Evolutionary conservation across 1,140 invertebrate genomes (phyloP), one percentile per base, ranked within the genome.

Genomic region (Lepidotrigona ventralis): DNA sequence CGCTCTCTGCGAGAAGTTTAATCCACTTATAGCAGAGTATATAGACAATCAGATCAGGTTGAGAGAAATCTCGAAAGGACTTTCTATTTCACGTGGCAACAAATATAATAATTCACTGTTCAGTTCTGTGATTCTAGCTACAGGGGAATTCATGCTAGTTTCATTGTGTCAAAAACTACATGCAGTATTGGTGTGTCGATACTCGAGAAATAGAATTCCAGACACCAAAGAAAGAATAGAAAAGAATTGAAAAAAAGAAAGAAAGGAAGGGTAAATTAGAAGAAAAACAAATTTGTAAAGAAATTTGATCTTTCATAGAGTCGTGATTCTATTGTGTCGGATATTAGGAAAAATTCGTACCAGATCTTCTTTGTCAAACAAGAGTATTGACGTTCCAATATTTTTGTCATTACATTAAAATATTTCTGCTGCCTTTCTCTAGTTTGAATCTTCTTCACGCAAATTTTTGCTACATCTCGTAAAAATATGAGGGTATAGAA

Each of bases 131-230:
- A 60, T 72, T 83, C 56, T 83, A 73, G 2, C 81, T 83, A 72
- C 39, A 46, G 23, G n/a, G n/a, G 29, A 29, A n/a, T 29, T 60
- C 82, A 83, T 83, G 82, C 82, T 26, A 51, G 26, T 83, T 83
- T 26, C 82, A 79, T 29, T 29, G 17, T 83, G 66, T 72, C 6
- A 23, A 78, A 46, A 71, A 73, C 66, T 23, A 70, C 82, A 54
- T 64, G 56, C 58, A 76, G 26, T 58, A 70, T 70, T 46, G 8
- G 17, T 71, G 56, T 76, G 33, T 76, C n/a, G 2, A 19, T 63
- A 72, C 46, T 51, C 54, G 19, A 70, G 12, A n/a, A 70, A 0
- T 11, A 39, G 14, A 14, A 23, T 69, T 23, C 12, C 9, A 66
- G 0, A 68, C 9, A 5, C 1, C 2, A 1, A 68, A 68, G 19